Base-by-base conservation (phyloP, 1,140 invertebrate species). In the Nasonia longicornis region DNA sequence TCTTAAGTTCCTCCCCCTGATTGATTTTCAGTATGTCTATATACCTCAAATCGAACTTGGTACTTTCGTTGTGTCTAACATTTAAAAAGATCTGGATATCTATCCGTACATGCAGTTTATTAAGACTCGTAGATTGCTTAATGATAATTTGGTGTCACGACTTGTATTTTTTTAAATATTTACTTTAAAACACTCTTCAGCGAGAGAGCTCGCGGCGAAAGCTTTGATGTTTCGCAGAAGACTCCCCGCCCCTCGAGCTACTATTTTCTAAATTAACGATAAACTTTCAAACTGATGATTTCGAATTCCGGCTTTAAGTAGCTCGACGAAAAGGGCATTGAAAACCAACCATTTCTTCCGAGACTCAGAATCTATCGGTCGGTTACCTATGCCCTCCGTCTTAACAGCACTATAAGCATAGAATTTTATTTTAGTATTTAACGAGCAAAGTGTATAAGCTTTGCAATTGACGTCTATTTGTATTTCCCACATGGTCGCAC, bases 21-120 rank as follows among this genome's bases (percentile, higher is more conserved):
- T 80, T 64, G 31, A 81, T 77, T 77, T 77, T 26, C 31, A 26
- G 63, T 63, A 67, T 35, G 12, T n/a, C 2, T 58, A 7, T 22
- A 63, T 52, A 64, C 22, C 14, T 16, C 75, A 26, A 81, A 81
- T 79, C 64, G 71, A 79, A 75, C 48, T 79, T 75, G 81, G 42
- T 79, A 82, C 81, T 79, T 82, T 82, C 81, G 81, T 82, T 82
- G 81, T 82, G 29, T 76, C 77, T 75, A 82, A 82, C 58, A 78
- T 75, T 26, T 29, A 79, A 52, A 79, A 72, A 79, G 66, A 42
- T 69, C 31, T 31, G n/a, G 38, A 82, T 74, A 64, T 7, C 52
- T 66, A 72, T 70, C 64, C 74, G 8, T 67, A 77, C 64, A 81
- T 71, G 74, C 48, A 71, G 16, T 38, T 58, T 76, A 75, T 69